Evolutionary conservation across 2,113 vertebrate species (phyloP).

Genomic region (Chiloscyllium plagiosum): DNA sequence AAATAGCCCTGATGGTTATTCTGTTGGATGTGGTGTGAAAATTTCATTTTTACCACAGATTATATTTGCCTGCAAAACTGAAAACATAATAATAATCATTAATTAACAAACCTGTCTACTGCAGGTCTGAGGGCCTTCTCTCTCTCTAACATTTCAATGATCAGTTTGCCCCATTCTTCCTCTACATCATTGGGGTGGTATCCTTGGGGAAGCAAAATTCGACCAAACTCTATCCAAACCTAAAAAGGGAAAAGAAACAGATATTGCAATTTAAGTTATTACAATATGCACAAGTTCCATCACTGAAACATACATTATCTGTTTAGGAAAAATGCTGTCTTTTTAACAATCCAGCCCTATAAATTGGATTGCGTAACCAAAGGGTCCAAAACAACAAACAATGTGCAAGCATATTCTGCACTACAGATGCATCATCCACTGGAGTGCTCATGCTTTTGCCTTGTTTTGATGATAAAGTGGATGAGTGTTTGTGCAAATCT

Average conservation of each 20-base stretch:
- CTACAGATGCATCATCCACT: neutral
- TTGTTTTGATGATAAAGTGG: neutral
- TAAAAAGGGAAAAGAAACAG: slow-evolving; percentile 43
- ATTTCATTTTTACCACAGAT: neutral
- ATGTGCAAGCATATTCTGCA: neutral
- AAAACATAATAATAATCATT: neutral
- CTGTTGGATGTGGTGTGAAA: neutral
- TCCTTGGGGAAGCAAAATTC: slow-evolving; percentile 85
- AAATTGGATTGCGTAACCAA: neutral
- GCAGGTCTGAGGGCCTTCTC: slow-evolving; percentile 88
- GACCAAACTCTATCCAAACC: slow-evolving; percentile 96
- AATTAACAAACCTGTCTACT: slow-evolving; percentile 71
- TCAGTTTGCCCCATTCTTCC: slow-evolving; percentile 96
- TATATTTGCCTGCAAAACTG: neutral
- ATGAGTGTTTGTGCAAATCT: neutral
- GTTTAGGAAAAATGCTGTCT: neutral
- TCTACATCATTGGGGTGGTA: slow-evolving; percentile 92
- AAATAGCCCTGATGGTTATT: neutral
- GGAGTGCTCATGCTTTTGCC: neutral
- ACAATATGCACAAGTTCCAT: neutral
- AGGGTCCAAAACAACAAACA: neutral
- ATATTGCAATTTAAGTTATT: neutral
- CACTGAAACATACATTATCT: neutral
- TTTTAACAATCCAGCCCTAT: neutral
- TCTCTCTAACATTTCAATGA: slow-evolving; percentile 93